A percentile compares a stretch with the other conserved stretches of the same genome.
phyloP scores from a whole-genome alignment of 2,888 invertebrate species.

The Cryptophagus acutangulus region DNA sequence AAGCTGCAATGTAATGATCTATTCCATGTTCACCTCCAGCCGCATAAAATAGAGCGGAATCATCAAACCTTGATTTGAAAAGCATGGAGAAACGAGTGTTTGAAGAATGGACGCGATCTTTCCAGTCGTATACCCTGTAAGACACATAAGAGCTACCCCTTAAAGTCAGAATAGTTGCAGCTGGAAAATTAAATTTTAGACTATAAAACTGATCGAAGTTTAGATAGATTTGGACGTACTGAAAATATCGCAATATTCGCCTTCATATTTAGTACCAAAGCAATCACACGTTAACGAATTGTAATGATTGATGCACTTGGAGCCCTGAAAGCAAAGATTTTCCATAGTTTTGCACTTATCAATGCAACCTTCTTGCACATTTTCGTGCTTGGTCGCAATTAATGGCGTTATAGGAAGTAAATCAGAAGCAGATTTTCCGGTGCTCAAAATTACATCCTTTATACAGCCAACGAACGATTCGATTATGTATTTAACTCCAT shows the following conservation, averaged over 20 bases:
- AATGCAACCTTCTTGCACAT: conserved; percentile 83
- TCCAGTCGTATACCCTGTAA: conserved; percentile 89
- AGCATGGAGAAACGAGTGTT: conserved; percentile 81
- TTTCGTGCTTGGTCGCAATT: conserved; percentile 83
- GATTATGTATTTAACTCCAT: conserved; percentile 88
- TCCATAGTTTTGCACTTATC: conserved; percentile 76
- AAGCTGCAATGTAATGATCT: conserved; percentile 85
- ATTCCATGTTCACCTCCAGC: conserved; percentile 85
- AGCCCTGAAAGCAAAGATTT: conserved; percentile 83
- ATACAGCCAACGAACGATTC: conserved; percentile 92
- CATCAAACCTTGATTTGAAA: conserved; percentile 87
- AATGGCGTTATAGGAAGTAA: conserved; percentile 75
- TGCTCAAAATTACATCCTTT: conserved; percentile 78
- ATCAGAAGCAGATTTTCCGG: conserved; percentile 80
- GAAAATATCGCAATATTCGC: conserved; percentile 85
- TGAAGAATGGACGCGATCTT: conserved; percentile 83
- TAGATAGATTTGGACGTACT: conserved; percentile 58
- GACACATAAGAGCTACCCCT: conserved; percentile 89
- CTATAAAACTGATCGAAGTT: neutral
- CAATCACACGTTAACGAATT: conserved; percentile 87
- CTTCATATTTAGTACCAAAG: conserved; percentile 87
- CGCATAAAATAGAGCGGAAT: conserved; percentile 88
- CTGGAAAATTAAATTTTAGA: conserved; percentile 50
- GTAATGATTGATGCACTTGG: conserved; percentile 88
- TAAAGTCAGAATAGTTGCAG: conserved; percentile 79